phyloP scores from a whole-genome alignment of 2,888 invertebrate genomes.

The Ornithoptera alexandrae region DNA sequence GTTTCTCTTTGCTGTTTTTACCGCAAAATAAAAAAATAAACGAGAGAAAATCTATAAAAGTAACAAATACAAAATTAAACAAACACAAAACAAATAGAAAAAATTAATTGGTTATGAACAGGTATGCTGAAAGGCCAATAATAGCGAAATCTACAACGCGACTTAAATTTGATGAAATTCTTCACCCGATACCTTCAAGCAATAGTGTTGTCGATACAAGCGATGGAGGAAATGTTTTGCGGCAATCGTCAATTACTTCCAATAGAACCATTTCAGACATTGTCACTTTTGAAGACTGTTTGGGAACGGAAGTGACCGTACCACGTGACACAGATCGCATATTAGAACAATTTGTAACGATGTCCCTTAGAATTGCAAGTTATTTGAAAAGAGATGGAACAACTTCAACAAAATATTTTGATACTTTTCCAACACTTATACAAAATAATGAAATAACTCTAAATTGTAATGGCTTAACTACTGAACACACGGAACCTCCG shows the following conservation, averaged over 20 bases:
- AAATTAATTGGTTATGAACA: slow-evolving; percentile 32
- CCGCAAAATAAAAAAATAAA: background rate
- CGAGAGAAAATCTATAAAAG: background rate
- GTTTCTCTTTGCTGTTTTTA: background rate
- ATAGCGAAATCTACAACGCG: slow-evolving; percentile 11
- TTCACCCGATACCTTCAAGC: slow-evolving; percentile 37
- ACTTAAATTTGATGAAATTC: slow-evolving; percentile 23
- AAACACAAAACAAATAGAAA: background rate
- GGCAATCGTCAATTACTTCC: slow-evolving; percentile 41
- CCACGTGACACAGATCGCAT: slow-evolving; percentile 68
- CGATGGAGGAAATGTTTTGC: slow-evolving; percentile 38
- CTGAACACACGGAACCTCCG: slow-evolving; percentile 55
- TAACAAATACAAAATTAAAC: background rate
- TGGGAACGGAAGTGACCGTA: slow-evolving; percentile 55
- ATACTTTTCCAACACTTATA: slow-evolving; percentile 33
- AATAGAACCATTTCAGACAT: slow-evolving; percentile 47
- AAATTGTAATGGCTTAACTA: slow-evolving; percentile 35
- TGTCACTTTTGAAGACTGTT: slow-evolving; percentile 61
- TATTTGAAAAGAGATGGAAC: slow-evolving; percentile 49
- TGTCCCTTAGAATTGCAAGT: slow-evolving; percentile 62
- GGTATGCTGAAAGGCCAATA: slow-evolving; percentile 48
- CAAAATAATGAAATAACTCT: slow-evolving; percentile 31
- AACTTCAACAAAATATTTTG: slow-evolving; percentile 38
- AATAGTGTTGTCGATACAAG: slow-evolving; percentile 42
- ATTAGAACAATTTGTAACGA: slow-evolving; percentile 66